Percentiles rank a stretch among this genome's conserved stretches.
These are phyloP conservation scores for Pseudomyrmex cubaensis DNA, from an alignment of 1,140 invertebrate species.

Conservation along the genomic window DNA sequence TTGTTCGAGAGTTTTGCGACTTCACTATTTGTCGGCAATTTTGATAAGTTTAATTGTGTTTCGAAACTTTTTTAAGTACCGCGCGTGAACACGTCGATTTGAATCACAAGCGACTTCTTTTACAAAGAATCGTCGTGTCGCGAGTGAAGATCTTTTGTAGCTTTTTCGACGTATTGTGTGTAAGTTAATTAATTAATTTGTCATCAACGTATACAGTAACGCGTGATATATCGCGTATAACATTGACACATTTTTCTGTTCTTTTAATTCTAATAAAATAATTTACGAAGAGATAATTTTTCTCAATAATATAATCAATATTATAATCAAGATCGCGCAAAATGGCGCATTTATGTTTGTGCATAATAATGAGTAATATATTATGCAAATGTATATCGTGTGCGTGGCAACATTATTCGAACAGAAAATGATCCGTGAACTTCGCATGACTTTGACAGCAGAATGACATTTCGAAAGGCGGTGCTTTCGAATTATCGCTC, in stretches of 20 bases:
- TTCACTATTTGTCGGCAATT: no score
- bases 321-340: no score
- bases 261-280: not conserved
- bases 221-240: no score
- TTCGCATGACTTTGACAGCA: not conserved
- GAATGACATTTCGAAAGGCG: slow-evolving; percentile 20
- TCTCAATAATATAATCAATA: no score
- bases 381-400: not conserved
- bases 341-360: not conserved
- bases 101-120: no score
- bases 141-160: no score
- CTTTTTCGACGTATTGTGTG: not conserved
- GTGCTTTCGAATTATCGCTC: slow-evolving; percentile 3
- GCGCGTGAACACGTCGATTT: no score
- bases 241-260: no score
- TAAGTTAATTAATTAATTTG: not conserved
- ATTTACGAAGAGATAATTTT: not conserved
- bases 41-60: no score
- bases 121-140: no score
- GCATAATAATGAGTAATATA: not conserved
- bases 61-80: not conserved
- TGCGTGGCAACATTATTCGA: not conserved
- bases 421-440: not conserved
- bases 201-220: not conserved
- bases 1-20: no score